Percentiles rank a stretch among this genome's conserved stretches.
These are phyloP conservation scores for Anagyrus pseudococci DNA, from an alignment of 2,888 invertebrate genomes.

Conservation along the genomic window DNA sequence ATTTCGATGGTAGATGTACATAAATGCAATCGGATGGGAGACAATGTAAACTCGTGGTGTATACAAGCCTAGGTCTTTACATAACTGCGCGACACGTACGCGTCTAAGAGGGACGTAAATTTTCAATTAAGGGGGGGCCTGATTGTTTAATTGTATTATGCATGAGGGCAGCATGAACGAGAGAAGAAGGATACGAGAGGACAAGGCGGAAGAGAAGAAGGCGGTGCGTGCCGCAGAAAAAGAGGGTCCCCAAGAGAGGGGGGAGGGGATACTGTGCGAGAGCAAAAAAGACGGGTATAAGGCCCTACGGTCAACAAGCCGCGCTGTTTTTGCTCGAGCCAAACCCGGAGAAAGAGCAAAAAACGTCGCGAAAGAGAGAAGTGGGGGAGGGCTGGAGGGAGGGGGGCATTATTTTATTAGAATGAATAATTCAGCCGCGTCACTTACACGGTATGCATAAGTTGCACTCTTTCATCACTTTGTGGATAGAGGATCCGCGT, in stretches of 20 bases:
- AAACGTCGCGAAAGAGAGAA: conserved; percentile 29
- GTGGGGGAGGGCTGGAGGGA: conserved; percentile 8
- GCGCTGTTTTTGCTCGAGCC: too few species aligned
- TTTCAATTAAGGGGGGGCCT: conserved; percentile 10
- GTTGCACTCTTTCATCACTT: conserved; percentile 59
- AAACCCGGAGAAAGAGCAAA: too few species aligned
- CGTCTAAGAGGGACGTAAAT: conserved; percentile 19
- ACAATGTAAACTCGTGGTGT: too few species aligned
- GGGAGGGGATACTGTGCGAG: too few species aligned
- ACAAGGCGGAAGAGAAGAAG: neutral
- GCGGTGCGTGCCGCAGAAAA: neutral
- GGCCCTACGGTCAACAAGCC: too few species aligned
- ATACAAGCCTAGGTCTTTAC: too few species aligned
- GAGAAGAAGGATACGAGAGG: neutral
- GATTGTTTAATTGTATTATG: conserved; percentile 31
- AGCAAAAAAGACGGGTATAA: too few species aligned
- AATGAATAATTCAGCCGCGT: conserved; percentile 59
- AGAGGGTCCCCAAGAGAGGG: neutral
- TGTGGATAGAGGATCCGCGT: too few species aligned
- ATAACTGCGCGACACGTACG: neutral
- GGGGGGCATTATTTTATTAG: conserved; percentile 58
- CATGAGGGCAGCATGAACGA: conserved; percentile 12
- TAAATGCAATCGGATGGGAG: too few species aligned
- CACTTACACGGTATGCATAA: conserved; percentile 61
- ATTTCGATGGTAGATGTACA: too few species aligned